A percentile compares a stretch with the other conserved stretches of the same genome.
Evolutionary conservation across 2,113 vertebrate species (phyloP).

Genomic region (Equus quagga): DNA sequence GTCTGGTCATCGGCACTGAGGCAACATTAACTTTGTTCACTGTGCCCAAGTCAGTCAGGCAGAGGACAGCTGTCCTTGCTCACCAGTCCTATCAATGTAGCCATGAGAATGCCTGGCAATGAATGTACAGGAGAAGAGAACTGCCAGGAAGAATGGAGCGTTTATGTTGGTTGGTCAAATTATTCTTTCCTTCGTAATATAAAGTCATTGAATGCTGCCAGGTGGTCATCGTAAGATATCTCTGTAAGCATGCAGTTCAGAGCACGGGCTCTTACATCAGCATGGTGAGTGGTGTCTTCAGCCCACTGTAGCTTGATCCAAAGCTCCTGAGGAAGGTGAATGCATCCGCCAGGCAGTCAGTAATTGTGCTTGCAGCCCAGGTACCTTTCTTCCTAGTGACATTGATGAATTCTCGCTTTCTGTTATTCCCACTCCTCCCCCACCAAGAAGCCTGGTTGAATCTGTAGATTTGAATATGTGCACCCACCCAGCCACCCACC

Average conservation of each 20-base stretch:
- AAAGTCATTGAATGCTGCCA: not conserved
- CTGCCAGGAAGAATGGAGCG: not conserved
- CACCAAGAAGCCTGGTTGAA: not conserved
- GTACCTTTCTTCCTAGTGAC: not conserved
- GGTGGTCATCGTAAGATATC: not conserved
- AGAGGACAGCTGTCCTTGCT: not conserved
- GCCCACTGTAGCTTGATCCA: not conserved
- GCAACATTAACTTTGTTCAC: not conserved
- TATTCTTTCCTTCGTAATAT: not conserved
- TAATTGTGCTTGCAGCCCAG: not conserved
- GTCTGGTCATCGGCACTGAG: not conserved
- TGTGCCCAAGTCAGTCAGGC: not conserved
- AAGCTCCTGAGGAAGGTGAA: not conserved
- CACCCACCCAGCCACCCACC: too few species aligned
- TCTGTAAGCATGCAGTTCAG: not conserved
- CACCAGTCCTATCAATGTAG: not conserved
- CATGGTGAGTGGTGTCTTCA: not conserved
- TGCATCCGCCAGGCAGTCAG: not conserved
- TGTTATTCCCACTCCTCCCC: not conserved
- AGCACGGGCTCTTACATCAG: not conserved
- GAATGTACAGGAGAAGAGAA: not conserved
- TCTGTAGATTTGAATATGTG: not conserved
- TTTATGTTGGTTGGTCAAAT: not conserved
- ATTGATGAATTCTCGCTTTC: not conserved
- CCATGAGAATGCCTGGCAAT: not conserved